Percentiles rank a stretch among this genome's conserved stretches.
These are phyloP conservation scores for Prietella phreatophila DNA, from an alignment of 2,113 vertebrate species.

Conservation along the genomic window DNA sequence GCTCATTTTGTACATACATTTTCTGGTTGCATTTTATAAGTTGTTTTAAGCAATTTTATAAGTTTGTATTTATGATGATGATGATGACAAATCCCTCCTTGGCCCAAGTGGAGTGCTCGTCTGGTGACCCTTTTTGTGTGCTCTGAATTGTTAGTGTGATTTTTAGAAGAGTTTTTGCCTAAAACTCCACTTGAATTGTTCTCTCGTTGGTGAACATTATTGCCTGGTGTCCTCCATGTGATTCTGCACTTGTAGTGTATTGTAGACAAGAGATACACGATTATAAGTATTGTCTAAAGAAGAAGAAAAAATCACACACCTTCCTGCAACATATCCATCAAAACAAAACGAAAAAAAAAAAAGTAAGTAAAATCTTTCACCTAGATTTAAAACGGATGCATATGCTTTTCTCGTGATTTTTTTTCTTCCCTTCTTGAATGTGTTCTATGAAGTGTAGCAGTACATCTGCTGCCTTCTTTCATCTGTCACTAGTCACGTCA, in stretches of 20 bases:
- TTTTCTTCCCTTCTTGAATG: neutral
- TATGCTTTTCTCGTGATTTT: constrained; percentile 18
- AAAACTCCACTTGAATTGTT: constrained; percentile 27
- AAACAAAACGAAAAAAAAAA: neutral
- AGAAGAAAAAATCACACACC: constrained; percentile 8
- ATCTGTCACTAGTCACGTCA: constrained; percentile 27
- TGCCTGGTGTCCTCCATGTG: constrained; percentile 41
- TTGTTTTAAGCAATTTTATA: constrained; percentile 68
- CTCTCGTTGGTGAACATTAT: constrained; percentile 32
- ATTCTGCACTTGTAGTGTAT: constrained; percentile 43
- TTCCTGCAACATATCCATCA: neutral
- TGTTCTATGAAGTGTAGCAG: constrained; percentile 31
- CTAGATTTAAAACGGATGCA: constrained; percentile 29
- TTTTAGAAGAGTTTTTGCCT: constrained; percentile 17
- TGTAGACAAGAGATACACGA: constrained; percentile 37
- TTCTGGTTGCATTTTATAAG: constrained; percentile 51
- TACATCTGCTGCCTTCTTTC: constrained; percentile 16
- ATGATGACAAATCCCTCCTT: constrained; percentile 54
- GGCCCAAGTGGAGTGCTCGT: constrained; percentile 59
- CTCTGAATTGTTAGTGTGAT: neutral
- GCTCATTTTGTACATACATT: constrained; percentile 72
- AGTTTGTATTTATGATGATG: constrained; percentile 67
- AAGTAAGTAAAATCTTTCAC: constrained; percentile 6
- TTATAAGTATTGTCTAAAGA: constrained; percentile 49
- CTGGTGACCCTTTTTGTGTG: constrained; percentile 43